Evolutionary conservation across 92 coral and sea anemone species (phyloP).

Genomic region (Actinostola sp.): DNA sequence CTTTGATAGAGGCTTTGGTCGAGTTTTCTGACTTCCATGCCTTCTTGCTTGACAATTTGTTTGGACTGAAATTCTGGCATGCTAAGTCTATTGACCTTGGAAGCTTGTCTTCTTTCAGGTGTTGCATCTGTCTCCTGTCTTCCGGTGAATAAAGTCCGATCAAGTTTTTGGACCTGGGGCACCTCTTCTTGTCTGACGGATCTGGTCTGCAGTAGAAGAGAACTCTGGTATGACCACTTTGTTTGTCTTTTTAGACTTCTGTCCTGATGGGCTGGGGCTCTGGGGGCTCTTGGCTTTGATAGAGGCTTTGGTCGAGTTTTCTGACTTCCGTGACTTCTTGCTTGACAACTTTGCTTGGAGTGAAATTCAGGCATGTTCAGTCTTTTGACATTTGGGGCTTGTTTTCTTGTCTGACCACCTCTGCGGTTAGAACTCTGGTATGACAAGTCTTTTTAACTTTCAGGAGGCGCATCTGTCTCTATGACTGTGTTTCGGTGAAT

Average conservation of each 20-base stretch:
- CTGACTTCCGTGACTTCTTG: not conserved
- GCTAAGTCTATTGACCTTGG: not conserved
- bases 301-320: no score
- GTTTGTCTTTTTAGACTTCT: no score
- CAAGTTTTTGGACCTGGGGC: not conserved
- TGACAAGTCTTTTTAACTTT: not conserved
- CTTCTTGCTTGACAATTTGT: not conserved
- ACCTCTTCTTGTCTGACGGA: not conserved
- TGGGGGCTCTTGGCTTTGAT: no score
- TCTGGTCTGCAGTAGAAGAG: not conserved
- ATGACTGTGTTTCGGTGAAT: not conserved
- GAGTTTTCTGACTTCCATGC: no score
- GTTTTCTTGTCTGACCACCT: conserved; percentile 7
- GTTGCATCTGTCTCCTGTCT: not conserved
- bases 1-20: no score
- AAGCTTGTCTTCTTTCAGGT: not conserved
- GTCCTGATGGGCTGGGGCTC: no score
- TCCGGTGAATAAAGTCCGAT: not conserved
- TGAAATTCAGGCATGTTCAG: not conserved
- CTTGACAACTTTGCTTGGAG: not conserved
- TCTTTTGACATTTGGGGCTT: not conserved
- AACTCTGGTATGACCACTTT: not conserved
- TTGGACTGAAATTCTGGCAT: not conserved
- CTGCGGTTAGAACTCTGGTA: not conserved
- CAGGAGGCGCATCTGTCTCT: not conserved